Conservation (phyloP, 2,888 invertebrate species). For the Portevinia maculata region DNA sequence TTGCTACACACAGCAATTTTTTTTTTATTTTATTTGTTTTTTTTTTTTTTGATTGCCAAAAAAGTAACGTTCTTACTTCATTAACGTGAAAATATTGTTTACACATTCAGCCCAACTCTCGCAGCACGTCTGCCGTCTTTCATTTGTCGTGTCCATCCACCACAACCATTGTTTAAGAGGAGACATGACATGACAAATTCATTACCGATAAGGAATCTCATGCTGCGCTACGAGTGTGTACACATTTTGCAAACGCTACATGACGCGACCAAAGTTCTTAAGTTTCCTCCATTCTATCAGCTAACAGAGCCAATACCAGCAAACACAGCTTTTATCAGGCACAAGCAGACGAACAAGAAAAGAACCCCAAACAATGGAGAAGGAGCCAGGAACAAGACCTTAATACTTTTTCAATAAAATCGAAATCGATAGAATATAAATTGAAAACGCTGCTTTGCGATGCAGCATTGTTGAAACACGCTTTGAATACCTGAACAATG, state of each 20-base stretch:
- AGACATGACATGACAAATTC: conserved; percentile 74
- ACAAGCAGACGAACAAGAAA: conserved; percentile 16
- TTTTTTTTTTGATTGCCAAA: conserved; percentile 48
- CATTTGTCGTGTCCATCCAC: conserved; percentile 15
- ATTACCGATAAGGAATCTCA: conserved; percentile 72
- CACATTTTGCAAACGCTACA: conserved; percentile 54
- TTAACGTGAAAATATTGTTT: conserved; percentile 66
- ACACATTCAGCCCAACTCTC: conserved; percentile 56
- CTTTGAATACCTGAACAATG: conserved; percentile 74
- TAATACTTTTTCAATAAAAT: conserved; percentile 69
- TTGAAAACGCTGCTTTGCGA: conserved; percentile 53
- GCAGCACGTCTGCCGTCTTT: conserved; percentile 29
- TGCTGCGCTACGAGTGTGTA: conserved; percentile 28
- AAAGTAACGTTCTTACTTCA: conserved; percentile 60
- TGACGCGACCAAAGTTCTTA: conserved; percentile 67
- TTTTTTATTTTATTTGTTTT: conserved; percentile 8
- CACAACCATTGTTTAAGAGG: conserved; percentile 6
- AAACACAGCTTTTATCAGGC: conserved; percentile 56
- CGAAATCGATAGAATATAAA: conserved; percentile 72
- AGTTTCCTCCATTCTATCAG: conserved; percentile 27
- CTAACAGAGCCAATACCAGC: conserved; percentile 12
- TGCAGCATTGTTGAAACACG: conserved; percentile 59
- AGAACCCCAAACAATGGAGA: conserved; percentile 33
- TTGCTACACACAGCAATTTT: conserved; percentile 10
- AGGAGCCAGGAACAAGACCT: conserved; percentile 24